Base-by-base conservation (phyloP, 2,797 vertebrate genomes). In the Chelon auratus region DNA sequence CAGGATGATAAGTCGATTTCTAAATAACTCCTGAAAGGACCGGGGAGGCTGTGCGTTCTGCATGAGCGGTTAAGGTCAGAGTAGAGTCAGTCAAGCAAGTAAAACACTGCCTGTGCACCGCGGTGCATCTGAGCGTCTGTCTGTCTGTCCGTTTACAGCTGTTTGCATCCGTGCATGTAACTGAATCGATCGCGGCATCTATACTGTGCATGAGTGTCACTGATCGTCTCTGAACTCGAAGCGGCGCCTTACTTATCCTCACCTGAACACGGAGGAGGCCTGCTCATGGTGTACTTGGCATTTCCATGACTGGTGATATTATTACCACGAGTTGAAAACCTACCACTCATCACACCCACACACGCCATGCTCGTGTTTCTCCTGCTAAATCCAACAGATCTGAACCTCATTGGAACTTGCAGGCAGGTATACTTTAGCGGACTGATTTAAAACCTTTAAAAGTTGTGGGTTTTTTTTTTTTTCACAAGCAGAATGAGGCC, bases 1-100 rank as follows among this genome's bases (percentile, higher is more conserved):
- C 68, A 83, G 75, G 80, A 83, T 88, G 89, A 92, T 80, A 81
- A 85, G 88, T 89, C 30, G 85, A 85, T 88, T 80, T 85, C 62
- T 60, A 91, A 90, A 92, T 91, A 72, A 42, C 40, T 87, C 75
- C 66, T 78, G 84, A 91, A 86, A 62, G 82, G 80, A 72, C 72
- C 0, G 17, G 60, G 47, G 58, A 81, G 52, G 50, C 58, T 13
- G 24, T 17, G 48, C 33, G 82, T 75, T 87, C 82, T 72, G 73
- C 68, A 18, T 78, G 75, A 90, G 73, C 59, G 50, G 70, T 55
- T 88, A 84, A 83, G 89, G 89, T 92, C 89, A 89, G 18, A 68
- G 72, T 62, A 48, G 50, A 79, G 65, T 45, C 73, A 84, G 69
- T 60, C 60, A 61, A 53, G 75, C 75, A 72, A 68, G 47, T 55